Conservation (phyloP, 2,888 invertebrate species). For the Philereme transversata region DNA sequence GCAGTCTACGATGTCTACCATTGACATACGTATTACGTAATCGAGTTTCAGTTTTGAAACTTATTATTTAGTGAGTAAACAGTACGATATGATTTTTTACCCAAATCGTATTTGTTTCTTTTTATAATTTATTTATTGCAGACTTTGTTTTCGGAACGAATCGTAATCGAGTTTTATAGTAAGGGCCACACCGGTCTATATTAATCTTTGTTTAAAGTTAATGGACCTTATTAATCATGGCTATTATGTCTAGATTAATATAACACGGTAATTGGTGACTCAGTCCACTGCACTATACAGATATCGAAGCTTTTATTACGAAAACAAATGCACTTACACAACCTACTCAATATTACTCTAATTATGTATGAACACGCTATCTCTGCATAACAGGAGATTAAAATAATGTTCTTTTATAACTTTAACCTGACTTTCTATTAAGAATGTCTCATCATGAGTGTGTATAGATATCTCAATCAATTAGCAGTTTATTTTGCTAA, state of each 20-base stretch:
- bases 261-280: slow-evolving; percentile 74
- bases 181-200: slow-evolving; percentile 49
- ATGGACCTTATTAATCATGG: slow-evolving; percentile 77
- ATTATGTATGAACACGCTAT: slow-evolving; percentile 18
- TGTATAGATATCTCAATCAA: too few relatives aligned
- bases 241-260: slow-evolving; percentile 74
- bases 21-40: too few relatives aligned
- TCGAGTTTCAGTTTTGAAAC: too few relatives aligned
- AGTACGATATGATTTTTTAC: too few relatives aligned
- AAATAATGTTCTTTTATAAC: too few relatives aligned
- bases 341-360: slow-evolving; percentile 48
- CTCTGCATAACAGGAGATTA: too few relatives aligned
- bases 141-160: neutral
- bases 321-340: slow-evolving; percentile 74
- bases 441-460: too few relatives aligned
- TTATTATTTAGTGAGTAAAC: too few relatives aligned
- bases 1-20: too few relatives aligned
- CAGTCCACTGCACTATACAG: slow-evolving; percentile 49
- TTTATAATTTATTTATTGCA: neutral
- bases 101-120: too few relatives aligned
- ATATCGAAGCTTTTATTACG: slow-evolving; percentile 69
- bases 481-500: too few relatives aligned
- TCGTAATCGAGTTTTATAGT: slow-evolving; percentile 28
- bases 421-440: too few relatives aligned
- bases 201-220: slow-evolving; percentile 81